Evolutionary conservation across 1,140 invertebrate genomes (phyloP), one percentile per base, ranked within the genome.

Genomic region (Trichonephila inaurata): DNA sequence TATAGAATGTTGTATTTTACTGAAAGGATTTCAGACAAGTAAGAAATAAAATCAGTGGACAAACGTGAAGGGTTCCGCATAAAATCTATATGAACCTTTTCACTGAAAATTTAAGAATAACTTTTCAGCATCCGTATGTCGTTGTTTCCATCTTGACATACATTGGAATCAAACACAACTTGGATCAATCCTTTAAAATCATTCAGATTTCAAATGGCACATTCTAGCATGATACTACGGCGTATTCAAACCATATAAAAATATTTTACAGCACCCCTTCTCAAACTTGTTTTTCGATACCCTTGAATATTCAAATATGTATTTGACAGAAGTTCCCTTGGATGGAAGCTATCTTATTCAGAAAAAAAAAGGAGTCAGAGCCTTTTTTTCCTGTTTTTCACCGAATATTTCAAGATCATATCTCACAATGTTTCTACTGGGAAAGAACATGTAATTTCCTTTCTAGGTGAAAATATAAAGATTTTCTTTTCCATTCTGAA

Each of bases 71-170:
- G 10, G 0, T 10, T 10, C 51, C 0, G 10, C 33, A 6, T 19
- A 40, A 77, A 77, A 77, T 77, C 28, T 77, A 33, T 40, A 77
- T 40, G 28, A 40, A 40, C 72, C 72, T 77, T 77, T 28, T 77
- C 24, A 40, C 16, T 40, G 3, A 2, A 33, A 33, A 33, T 77
- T 77, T 33, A 33, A 77, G 28, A 40, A 4, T 40, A 77, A 40
- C 72, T 7, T 77, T 40, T 77, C 72, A 77, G 14, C 33, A 33
- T 33, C 18, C 7, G 33, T 14, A 33, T 12, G 51, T 51, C 72
- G 28, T 33, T 33, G 16, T 77, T 77, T 12, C 18, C 33, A 28
- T 33, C 28, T 33, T 33, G 18, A 33, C 28, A 28, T 77, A 5
- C 3, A 77, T 40, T 1, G 33, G 18, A 77, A 77, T 33, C 24